Base-by-base conservation (phyloP, 2,797 vertebrate genomes). In the Hyperoplus immaculatus region DNA sequence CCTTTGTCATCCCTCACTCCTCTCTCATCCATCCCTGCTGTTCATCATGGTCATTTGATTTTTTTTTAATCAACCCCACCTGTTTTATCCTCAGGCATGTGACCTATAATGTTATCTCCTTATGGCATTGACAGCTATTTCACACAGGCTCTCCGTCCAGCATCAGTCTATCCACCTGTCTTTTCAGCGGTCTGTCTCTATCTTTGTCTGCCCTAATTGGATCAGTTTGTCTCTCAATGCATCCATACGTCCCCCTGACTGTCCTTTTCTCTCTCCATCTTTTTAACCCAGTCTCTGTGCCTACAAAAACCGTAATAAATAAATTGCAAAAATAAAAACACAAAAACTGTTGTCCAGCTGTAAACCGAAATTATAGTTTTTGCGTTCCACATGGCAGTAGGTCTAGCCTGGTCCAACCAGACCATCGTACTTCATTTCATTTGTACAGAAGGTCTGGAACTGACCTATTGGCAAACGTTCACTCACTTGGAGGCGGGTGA, bases 41-140 rank as follows among this genome's bases (percentile, higher is more conserved):
- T 82, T 91, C 79, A 79, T 89, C 75, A 59, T 61, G 72, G 38
- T 81, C 77, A 36, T 58, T 76, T 85, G 77, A 77, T 89, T 78
- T 66, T 55, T 80, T 85, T 85, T 75, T 21, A 21, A 74, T 43
- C 29, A 29, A 29, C 67, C 56, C 53, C 57, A 69, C 71, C 63
- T 0, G 45, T 83, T 72, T 73, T 69, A 68, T 88, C 78, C 62
- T 83, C 69, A 73, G 79, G 75, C 43, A 50, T 78, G 54, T 69
- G 75, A 75, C 78, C 67, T 49, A 51, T 81, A 69, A 60, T 43
- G 60, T 85, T 82, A 77, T 83, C 82, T 81, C 67, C 87, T 75
- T 77, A 85, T 85, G 71, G 13, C 68, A 55, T 75, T 74, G 42
- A 76, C 72, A 80, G 65, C 46, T 70, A 10, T 57, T 79, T 77